These are phyloP conservation scores for Falco biarmicus DNA, from an alignment of 2,797 vertebrate species.

Conservation along the genomic window DNA sequence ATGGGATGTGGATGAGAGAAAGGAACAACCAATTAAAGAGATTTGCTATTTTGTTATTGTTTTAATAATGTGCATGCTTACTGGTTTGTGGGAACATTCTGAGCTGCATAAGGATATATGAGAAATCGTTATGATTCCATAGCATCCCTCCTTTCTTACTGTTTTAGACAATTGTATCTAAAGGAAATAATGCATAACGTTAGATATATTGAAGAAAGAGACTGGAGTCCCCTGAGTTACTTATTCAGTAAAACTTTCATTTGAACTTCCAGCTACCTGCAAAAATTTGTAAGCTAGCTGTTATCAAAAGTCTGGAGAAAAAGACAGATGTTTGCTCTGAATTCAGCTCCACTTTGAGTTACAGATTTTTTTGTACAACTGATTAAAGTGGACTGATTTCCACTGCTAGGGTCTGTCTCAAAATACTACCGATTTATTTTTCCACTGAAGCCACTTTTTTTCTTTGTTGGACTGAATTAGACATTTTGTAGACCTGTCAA, in stretches of 20 bases:
- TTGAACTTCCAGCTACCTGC: background rate
- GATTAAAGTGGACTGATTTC: background rate
- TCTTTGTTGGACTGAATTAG: background rate
- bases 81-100: background rate
- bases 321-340: background rate
- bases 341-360: background rate
- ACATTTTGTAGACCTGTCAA: background rate
- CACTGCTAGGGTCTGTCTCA: background rate
- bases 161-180: background rate
- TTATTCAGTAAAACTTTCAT: background rate
- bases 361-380: background rate
- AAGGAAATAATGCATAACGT: background rate
- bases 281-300: background rate
- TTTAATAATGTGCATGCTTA: background rate
- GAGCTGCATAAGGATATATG: background rate
- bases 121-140: background rate
- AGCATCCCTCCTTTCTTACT: background rate
- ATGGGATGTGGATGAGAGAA: background rate
- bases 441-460: background rate
- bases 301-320: background rate
- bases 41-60: background rate
- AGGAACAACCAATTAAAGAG: background rate
- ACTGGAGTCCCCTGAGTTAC: background rate
- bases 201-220: background rate
- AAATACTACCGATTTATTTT: background rate